Evolutionary conservation across 2,888 invertebrate genomes (phyloP), one percentile per base, ranked within the genome.

Genomic region (Dasysyrphus tricinctus): DNA sequence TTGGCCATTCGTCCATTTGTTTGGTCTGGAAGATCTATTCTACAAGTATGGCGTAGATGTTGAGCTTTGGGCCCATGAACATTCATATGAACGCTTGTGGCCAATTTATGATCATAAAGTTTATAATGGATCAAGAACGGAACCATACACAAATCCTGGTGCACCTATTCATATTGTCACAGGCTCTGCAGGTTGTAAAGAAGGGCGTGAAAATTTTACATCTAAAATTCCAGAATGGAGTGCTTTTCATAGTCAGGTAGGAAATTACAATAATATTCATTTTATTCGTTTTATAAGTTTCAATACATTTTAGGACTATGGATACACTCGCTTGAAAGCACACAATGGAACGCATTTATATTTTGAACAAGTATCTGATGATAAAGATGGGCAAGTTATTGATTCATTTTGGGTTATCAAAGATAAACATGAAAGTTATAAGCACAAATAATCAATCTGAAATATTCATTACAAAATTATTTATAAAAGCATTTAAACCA

Each of bases 41-140:
- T 96, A 96, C 91, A 94, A 97, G 88, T 96, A 96, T 91, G 98
- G 97, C 44, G 99, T 99, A 34, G 99, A 99, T 93, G 92, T 99
- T 74, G 96, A 96, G 91, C 93, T 99, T 57, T 99, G 98, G 98
- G 99, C 99, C 0, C 99, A 99, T 92, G 99, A 99, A 92, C 99
- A 99, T 93, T 97, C 97, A 6, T 99, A 99, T 91, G 99, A 99
- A 93, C 94, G 99, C 56, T 93, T 98, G 51, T 99, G 97, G 97
- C 99, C 99, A 9, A 95, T 99, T 77, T 99, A 97, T 93, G 95
- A 99, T 92, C 95, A 96, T 89, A 93, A 94, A 90, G 96, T 95
- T 0, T 95, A 94, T 90, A 96, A 96, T 91, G 96, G 95, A 24
- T 93, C 94, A 0, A 56, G 85, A 0, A 89, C 90, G 0, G 90